Percentiles rank a stretch among this genome's conserved stretches.
Evolutionary conservation across 2,888 invertebrate genomes (phyloP).

Genomic region (Dendrolimus houi): DNA sequence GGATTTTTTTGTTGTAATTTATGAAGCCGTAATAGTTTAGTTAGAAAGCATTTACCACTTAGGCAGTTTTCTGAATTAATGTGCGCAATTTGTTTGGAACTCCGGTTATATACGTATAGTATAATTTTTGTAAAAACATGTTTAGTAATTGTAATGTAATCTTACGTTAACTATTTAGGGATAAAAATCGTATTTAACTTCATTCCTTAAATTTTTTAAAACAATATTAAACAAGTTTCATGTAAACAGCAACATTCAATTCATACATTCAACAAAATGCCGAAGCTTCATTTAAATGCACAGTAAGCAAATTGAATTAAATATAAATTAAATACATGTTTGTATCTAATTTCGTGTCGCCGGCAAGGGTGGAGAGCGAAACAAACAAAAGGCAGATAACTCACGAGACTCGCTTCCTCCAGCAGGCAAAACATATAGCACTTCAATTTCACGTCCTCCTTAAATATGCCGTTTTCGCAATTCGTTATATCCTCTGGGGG

Average conservation of each 20-base stretch:
- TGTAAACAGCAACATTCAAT: constrained; percentile 2
- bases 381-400: constrained; percentile 54
- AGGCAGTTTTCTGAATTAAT: too few species aligned
- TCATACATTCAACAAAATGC: constrained; percentile 2
- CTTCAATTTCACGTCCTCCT: constrained; percentile 71
- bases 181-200: too few species aligned
- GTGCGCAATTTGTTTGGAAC: too few species aligned
- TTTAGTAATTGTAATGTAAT: too few species aligned
- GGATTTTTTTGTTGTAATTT: too few species aligned
- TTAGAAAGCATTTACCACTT: too few species aligned
- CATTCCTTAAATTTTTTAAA: too few species aligned
- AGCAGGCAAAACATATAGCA: constrained; percentile 74
- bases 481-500: constrained; percentile 71
- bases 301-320: constrained; percentile 36
- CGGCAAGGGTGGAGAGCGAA: constrained; percentile 33
- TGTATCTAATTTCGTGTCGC: constrained; percentile 40
- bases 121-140: too few species aligned
- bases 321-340: constrained; percentile 47
- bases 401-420: constrained; percentile 70
- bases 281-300: constrained; percentile 21
- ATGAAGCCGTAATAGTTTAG: too few species aligned
- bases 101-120: too few species aligned
- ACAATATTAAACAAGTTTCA: constrained; percentile 1
- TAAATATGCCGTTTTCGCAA: constrained; percentile 75
- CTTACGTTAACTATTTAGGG: too few species aligned